Base-by-base conservation (phyloP, 2,113 vertebrate species). In the Paratilapia polleni region DNA sequence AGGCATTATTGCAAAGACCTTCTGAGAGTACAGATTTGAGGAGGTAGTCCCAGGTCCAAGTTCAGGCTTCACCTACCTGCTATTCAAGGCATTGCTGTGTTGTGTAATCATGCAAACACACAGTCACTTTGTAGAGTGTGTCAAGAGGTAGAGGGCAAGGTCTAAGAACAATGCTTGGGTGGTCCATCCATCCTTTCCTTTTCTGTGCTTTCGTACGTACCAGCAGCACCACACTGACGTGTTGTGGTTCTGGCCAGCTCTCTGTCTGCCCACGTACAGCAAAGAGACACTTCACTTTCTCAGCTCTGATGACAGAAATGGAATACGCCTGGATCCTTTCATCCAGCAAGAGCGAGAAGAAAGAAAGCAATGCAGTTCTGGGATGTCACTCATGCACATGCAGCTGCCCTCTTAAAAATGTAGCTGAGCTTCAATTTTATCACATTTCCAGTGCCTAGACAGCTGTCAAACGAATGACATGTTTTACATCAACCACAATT, bases 401-500 rank as follows among this genome's bases (percentile, higher is more conserved):
- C 75, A 85, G 76, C 88, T 88, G 80, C 82, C 78, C 59, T 82
- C 76, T 88, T 41, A 43, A 75, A 78, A 86, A 83, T 31, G 31
- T 54, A 43, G 83, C 60, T 5, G 79, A 38, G 62, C 81, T 85
- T 86, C 75, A 49, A 19, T 89, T 86, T 89, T 83, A 81, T 80
- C 58, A 17, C 80, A 63, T 92, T 81, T 84, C 68, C 74, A 57
- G 60, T 58, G 77, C 85, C 81, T 59, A 86, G 92, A 89, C 90
- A 91, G 90, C 91, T 91, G 91, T 91, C 89, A 85, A 83, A 80
- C 36, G 24, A 80, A 79, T 85, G 63, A 88, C 88, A 77, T 87
- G 86, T 91, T 92, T 92, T 87, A 92, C 88, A 93, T 87, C 87
- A 70, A 63, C 57, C 60, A 61, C 91, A 87, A 93, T 93, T 95